phyloP scores from a whole-genome alignment of 2,888 invertebrate genomes.

The Sericinus montela region DNA sequence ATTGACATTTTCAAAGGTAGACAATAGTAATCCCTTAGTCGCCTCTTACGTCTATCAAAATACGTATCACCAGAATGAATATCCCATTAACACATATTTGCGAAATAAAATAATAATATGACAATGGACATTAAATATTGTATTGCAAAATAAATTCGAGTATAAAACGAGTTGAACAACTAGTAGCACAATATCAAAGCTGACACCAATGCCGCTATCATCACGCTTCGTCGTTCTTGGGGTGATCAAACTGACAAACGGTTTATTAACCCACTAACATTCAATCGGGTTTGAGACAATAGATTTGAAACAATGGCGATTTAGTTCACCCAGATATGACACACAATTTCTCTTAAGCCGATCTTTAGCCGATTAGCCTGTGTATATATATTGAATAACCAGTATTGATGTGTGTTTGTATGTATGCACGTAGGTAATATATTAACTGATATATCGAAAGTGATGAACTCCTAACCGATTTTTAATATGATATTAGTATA shows the following conservation, averaged over 20 bases:
- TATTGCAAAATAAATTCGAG: constrained; percentile 12
- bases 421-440: too few species aligned
- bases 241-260: constrained; percentile 23
- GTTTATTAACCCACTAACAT: constrained; percentile 32
- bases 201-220: constrained; percentile 25
- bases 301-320: constrained; percentile 13
- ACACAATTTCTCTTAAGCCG: constrained; percentile 3
- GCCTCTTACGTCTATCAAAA: too few species aligned
- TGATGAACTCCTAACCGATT: too few species aligned
- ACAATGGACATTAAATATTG: too few species aligned
- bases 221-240: constrained; percentile 22
- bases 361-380: constrained; percentile 4
- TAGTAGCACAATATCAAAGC: constrained; percentile 12
- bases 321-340: constrained; percentile 12
- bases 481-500: too few species aligned
- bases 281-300: constrained; percentile 27
- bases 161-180: constrained; percentile 6
- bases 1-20: too few species aligned
- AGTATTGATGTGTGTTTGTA: neutral
- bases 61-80: too few species aligned
- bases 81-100: too few species aligned
- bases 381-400: neutral
- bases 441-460: too few species aligned
- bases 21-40: too few species aligned
- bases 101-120: too few species aligned